Evolutionary conservation across 2,113 vertebrate species (phyloP), one percentile per base, ranked within the genome.

Genomic region (Balaeniceps rex): DNA sequence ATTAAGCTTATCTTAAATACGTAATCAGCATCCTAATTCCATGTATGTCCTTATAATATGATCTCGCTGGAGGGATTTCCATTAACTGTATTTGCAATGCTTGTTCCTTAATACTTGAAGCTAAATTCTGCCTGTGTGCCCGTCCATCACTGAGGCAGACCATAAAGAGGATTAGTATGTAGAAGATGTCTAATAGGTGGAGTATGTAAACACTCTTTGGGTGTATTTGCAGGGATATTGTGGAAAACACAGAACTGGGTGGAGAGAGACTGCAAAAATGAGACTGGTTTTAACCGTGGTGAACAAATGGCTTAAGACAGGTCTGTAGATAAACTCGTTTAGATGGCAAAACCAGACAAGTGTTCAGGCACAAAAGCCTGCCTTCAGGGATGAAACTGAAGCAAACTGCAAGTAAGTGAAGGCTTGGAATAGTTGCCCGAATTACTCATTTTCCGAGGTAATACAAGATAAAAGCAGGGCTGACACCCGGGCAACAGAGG

Each of bases 121-220:
- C 8, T 14, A 2, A 12, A 5, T 31, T 12, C 15, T 8, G 7
- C 16, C 71, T 26, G 29, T 33, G 51, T 5, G 61, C 19, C 57
- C 8, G 19, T 1, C 14, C 14, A 0, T 1, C 4, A 3, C 69
- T 7, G 36, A 36, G 57, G 57, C 63, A 31, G 16, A 8, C 26
- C 40, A 40, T 17, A 15, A 68, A 31, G 42, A 34, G 36, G 46
- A 9, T 21, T 61, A 13, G 36, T 25, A 4, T 2, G 28, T 11
- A 28, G 29, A 46, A 54, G 44, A 24, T 2, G 38, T 6, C 47
- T 63, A 12, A 1, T 3, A 6, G 33, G 47, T 2, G 29, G 33
- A 47, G 7, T 6, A 2, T 0, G 2, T 6, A 14, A 66, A 14
- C 14, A 4, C 14, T 7, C 10, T 29, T 6, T 16, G 14, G 44